Conservation (phyloP, 2,888 invertebrate genomes). For the Tiphia femorata region DNA sequence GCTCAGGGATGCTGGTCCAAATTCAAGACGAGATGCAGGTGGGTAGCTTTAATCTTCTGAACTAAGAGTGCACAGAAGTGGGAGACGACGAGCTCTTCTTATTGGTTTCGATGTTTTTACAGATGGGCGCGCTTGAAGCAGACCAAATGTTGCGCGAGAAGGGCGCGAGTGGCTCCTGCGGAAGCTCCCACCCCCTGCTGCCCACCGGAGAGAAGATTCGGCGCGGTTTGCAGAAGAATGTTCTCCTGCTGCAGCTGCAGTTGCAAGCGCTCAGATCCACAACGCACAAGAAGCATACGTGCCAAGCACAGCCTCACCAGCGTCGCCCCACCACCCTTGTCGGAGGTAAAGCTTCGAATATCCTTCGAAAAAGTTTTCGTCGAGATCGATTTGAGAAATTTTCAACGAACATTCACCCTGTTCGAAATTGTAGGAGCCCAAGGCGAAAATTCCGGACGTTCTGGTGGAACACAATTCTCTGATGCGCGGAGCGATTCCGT, state of each 20-base stretch:
- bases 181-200: constrained; percentile 53
- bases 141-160: constrained; percentile 51
- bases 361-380: background rate
- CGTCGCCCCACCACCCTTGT: constrained; percentile 64
- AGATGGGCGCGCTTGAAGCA: constrained; percentile 51
- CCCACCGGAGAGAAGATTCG: constrained; percentile 59
- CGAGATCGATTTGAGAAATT: background rate
- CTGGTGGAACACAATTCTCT: constrained; percentile 86
- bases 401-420: too few species aligned
- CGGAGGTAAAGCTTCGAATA: constrained; percentile 52
- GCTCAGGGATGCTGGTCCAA: constrained; percentile 53
- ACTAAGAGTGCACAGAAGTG: too few species aligned
- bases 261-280: constrained; percentile 40
- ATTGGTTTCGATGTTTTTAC: too few species aligned
- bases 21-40: constrained; percentile 62
- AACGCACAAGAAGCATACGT: constrained; percentile 57
- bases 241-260: constrained; percentile 47
- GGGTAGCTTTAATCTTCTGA: too few species aligned
- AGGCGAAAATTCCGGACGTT: constrained; percentile 81
- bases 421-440: constrained; percentile 74
- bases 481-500: constrained; percentile 93
- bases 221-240: constrained; percentile 54
- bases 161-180: constrained; percentile 55
- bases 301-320: constrained; percentile 67
- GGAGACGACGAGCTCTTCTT: too few species aligned